Evolutionary conservation across 1,140 invertebrate species (phyloP).

Genomic region (Limonius californicus): DNA sequence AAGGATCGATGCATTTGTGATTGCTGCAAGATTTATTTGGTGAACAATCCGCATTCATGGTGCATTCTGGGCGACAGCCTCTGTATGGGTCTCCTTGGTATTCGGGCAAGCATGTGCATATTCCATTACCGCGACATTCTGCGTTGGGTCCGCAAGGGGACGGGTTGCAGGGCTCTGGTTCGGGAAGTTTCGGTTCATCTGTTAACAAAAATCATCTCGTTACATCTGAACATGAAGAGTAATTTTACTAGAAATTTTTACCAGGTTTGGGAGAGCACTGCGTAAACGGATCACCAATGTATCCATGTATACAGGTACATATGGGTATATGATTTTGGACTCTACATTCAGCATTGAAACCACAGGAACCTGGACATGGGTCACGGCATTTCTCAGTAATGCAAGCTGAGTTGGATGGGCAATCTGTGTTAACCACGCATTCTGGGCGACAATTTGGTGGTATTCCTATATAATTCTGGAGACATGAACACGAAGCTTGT

Average conservation of each 20-base stretch:
- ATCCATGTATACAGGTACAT: constrained; percentile 64
- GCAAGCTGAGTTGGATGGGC: constrained; percentile 71
- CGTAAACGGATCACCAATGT: constrained; percentile 69
- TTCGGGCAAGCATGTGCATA: constrained; percentile 60
- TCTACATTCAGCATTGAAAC: constrained; percentile 68
- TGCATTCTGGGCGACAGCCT: constrained; percentile 77
- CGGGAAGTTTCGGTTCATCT: constrained; percentile 22
- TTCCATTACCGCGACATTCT: constrained; percentile 56
- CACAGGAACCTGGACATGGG: constrained; percentile 76
- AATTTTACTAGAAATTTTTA: no score
- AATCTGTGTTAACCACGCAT: constrained; percentile 76
- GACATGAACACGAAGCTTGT: constrained; percentile 70
- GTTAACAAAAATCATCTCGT: constrained; percentile 23
- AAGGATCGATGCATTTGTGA: constrained; percentile 72
- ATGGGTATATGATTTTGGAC: constrained; percentile 73
- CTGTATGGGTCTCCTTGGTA: constrained; percentile 62
- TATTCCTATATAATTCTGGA: constrained; percentile 70
- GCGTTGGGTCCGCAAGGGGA: constrained; percentile 62
- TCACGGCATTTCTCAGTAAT: constrained; percentile 73
- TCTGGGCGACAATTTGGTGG: constrained; percentile 76
- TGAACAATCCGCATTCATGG: constrained; percentile 77
- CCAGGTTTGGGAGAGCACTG: constrained; percentile 48
- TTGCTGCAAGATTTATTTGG: constrained; percentile 69
- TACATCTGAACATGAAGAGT: no score
- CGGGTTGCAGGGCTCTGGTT: constrained; percentile 54